Evolutionary conservation across 2,797 vertebrate genomes (phyloP).

Genomic region (Psittacula derbiana): DNA sequence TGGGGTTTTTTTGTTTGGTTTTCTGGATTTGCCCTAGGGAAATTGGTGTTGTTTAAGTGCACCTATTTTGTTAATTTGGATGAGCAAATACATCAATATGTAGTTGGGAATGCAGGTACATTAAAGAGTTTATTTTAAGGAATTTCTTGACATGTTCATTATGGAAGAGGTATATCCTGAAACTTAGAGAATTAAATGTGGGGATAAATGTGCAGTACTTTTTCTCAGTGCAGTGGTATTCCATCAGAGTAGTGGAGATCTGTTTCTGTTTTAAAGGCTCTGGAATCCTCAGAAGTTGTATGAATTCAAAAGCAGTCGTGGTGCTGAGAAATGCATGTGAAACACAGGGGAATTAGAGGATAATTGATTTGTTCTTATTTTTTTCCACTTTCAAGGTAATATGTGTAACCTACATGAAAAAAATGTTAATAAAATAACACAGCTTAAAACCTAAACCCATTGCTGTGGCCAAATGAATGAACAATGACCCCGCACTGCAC

Average conservation of each 20-base stretch:
- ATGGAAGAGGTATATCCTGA: neutral
- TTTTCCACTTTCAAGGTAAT: neutral
- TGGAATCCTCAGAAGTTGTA: neutral
- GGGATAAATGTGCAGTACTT: neutral
- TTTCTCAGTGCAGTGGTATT: neutral
- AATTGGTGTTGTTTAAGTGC: neutral
- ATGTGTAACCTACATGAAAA: neutral
- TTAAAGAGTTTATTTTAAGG: neutral
- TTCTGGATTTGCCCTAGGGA: neutral
- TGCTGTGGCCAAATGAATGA: neutral
- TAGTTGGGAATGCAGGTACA: neutral
- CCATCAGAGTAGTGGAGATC: neutral
- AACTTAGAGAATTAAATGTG: neutral
- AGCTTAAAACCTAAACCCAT: neutral
- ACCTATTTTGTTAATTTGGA: neutral
- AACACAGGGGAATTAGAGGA: neutral
- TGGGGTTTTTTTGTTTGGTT: neutral
- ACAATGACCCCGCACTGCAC: fast-evolving
- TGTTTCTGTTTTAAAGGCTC: neutral
- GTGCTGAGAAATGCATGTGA: neutral
- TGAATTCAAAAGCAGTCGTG: neutral
- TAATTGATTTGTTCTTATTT: neutral
- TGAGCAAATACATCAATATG: neutral
- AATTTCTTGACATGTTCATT: neutral
- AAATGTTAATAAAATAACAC: neutral